phyloP scores from a whole-genome alignment of 2,888 invertebrate species.

The Fissipunctia ypsillon region DNA sequence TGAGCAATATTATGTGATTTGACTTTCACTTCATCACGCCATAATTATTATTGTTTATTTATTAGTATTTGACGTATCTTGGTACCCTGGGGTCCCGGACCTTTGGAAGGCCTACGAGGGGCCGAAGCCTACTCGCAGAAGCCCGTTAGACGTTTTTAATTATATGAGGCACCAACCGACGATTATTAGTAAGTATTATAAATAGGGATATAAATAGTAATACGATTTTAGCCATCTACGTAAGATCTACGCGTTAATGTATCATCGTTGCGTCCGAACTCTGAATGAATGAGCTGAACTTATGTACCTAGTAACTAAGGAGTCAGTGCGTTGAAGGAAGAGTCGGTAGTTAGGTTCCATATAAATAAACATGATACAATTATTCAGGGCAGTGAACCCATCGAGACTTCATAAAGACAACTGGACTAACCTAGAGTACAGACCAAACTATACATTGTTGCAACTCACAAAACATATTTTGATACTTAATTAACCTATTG shows the following conservation, averaged over 20 bases:
- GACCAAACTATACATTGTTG: not conserved
- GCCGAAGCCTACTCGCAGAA: no score
- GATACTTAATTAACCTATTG: no score
- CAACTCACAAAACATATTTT: not conserved
- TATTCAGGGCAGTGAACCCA: not conserved
- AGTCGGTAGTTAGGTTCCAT: not conserved
- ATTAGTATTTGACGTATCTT: no score
- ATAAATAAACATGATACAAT: not conserved
- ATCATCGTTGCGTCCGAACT: conserved; percentile 17
- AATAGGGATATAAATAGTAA: conserved; percentile 23
- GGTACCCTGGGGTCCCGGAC: no score
- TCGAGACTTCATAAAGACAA: not conserved
- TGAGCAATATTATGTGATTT: conserved; percentile 13
- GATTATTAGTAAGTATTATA: no score
- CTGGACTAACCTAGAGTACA: not conserved
- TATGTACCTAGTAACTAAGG: not conserved
- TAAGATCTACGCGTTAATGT: not conserved
- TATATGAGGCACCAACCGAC: no score
- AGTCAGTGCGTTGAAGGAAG: no score
- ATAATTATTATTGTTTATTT: conserved; percentile 37
- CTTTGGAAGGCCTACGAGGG: no score
- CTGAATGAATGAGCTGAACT: not conserved
- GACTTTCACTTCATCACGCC: conserved; percentile 48
- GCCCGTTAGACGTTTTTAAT: no score
- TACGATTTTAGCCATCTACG: conserved; percentile 27